These are phyloP conservation scores for Melipona beecheii DNA, from an alignment of 2,888 invertebrate genomes.

Conservation along the genomic window DNA sequence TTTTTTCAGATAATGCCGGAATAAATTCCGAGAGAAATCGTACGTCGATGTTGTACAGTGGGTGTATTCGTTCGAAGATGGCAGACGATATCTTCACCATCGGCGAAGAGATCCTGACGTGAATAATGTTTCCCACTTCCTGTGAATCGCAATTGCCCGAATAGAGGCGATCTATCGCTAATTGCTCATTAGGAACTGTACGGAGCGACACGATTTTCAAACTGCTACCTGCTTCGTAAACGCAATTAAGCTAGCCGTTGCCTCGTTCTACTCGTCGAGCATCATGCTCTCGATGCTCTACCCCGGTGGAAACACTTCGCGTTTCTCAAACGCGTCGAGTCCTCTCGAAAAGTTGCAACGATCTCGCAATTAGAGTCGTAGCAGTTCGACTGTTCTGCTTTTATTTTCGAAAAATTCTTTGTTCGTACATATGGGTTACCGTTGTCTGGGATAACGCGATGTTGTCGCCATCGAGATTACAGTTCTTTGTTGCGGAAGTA, in stretches of 20 bases:
- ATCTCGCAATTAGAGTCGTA: constrained; percentile 21
- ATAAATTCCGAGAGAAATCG: not conserved
- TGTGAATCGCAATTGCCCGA: constrained; percentile 7
- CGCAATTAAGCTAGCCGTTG: constrained; percentile 55
- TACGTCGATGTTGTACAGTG: not conserved
- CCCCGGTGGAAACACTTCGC: not conserved
- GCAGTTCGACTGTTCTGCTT: not conserved
- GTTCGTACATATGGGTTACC: not conserved
- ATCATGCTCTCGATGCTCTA: constrained; percentile 49
- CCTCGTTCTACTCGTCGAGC: constrained; percentile 61
- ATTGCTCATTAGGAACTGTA: constrained; percentile 59
- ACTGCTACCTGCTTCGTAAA: constrained; percentile 13
- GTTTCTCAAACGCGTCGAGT: too few species aligned
- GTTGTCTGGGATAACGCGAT: not conserved
- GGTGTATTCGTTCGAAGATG: not conserved
- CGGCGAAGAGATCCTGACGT: not conserved
- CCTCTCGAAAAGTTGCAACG: not conserved
- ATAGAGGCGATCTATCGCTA: constrained; percentile 39
- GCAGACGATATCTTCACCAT: not conserved
- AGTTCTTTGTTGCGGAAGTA: not conserved
- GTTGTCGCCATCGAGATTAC: constrained; percentile 9
- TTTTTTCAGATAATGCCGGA: not conserved
- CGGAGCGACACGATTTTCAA: constrained; percentile 55
- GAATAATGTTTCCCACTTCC: constrained; percentile 26
- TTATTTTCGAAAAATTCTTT: too few species aligned